Evolutionary conservation across 2,888 invertebrate genomes (phyloP).

Genomic region (Tridacna gigas): DNA sequence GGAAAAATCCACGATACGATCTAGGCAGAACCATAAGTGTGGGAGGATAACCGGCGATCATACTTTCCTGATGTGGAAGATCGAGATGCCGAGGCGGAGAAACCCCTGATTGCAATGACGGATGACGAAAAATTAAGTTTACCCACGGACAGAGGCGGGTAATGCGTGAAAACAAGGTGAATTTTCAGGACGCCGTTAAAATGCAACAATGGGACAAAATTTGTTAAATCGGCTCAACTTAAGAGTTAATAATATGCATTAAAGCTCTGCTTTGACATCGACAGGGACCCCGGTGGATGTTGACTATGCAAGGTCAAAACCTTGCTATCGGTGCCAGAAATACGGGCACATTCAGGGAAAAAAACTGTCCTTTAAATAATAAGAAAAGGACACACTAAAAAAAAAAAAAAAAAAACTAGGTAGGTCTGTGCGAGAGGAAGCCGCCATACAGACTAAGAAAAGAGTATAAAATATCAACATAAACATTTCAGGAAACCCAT

Average conservation of each 20-base stretch:
- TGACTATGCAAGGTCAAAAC: background rate
- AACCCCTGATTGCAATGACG: no score
- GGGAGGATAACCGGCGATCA: no score
- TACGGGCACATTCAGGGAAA: background rate
- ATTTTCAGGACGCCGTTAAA: conserved; percentile 2
- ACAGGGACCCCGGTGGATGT: background rate
- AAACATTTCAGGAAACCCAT: conserved; percentile 17
- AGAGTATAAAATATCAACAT: background rate
- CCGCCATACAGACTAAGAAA: background rate
- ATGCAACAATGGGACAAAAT: background rate
- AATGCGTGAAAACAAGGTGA: background rate
- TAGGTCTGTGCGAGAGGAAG: background rate
- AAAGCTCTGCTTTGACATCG: no score
- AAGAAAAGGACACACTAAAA: no score
- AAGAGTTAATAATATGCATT: background rate
- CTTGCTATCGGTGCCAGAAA: background rate
- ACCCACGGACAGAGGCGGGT: background rate
- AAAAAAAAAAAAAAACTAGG: background rate
- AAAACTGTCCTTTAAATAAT: background rate
- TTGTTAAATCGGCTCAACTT: conserved; percentile 8
- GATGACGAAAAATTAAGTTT: no score
- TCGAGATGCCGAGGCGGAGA: no score
- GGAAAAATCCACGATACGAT: no score
- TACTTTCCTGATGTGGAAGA: no score
- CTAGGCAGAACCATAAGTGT: no score